Conservation (phyloP, 2,113 vertebrate genomes). For the Rhinogobius similis region DNA sequence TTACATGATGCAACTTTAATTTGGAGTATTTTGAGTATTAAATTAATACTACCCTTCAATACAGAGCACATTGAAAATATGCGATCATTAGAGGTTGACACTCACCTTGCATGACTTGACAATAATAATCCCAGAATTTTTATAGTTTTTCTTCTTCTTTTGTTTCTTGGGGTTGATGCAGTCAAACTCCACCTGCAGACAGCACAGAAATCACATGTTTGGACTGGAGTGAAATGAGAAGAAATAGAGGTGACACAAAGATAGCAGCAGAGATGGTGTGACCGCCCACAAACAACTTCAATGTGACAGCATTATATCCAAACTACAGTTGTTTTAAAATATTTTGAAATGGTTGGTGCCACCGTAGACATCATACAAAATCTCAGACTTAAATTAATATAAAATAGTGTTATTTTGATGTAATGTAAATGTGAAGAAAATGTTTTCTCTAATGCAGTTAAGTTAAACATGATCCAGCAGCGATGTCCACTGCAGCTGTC, state of each 20-base stretch:
- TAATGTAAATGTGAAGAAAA: not conserved
- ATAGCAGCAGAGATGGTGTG: conserved; percentile 12
- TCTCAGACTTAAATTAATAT: too few species aligned
- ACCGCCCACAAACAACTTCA: not conserved
- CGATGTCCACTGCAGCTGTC: not conserved
- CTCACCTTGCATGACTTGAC: conserved; percentile 93
- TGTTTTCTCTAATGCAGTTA: not conserved
- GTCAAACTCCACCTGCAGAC: conserved; percentile 90
- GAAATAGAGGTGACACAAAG: not conserved
- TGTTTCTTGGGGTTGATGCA: conserved; percentile 99
- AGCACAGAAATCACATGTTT: not conserved
- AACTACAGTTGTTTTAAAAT: too few species aligned
- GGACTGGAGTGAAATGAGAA: not conserved
- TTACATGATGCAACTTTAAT: not conserved
- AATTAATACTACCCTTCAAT: not conserved
- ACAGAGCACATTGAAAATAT: not conserved
- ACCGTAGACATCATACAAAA: too few species aligned
- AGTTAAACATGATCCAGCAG: not conserved
- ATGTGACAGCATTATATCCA: not conserved
- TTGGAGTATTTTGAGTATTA: too few species aligned
- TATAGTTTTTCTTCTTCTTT: conserved; percentile 97
- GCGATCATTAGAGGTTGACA: not conserved
- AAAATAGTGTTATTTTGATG: not conserved
- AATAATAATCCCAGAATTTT: conserved; percentile 93
- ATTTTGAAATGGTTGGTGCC: too few species aligned